Evolutionary conservation across 2,113 vertebrate genomes (phyloP).

Genomic region (Cathartes aura): DNA sequence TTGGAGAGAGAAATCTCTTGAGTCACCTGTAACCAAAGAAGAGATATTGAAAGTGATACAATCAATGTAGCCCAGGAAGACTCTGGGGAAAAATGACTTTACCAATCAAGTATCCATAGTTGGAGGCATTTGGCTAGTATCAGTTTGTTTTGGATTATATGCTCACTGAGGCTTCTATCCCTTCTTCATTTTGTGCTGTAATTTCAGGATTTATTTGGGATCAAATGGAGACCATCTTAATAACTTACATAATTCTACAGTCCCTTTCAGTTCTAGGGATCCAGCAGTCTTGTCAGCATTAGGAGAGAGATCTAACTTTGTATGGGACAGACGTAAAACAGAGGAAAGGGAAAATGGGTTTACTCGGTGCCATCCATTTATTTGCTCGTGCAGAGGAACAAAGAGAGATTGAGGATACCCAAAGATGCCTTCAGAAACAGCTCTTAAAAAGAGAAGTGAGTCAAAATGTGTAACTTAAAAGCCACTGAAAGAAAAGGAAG

Average conservation of each 20-base stretch:
- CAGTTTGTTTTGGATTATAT: background rate
- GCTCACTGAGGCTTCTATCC: background rate
- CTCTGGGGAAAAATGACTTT: slow-evolving; percentile 68
- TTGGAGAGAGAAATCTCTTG: slow-evolving; percentile 67
- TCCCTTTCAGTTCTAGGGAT: background rate
- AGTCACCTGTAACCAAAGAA: slow-evolving; percentile 72
- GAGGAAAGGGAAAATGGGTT: background rate
- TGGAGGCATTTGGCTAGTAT: slow-evolving; percentile 2
- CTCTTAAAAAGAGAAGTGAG: background rate
- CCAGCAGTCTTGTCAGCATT: background rate
- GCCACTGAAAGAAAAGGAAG: background rate
- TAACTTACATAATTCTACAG: background rate
- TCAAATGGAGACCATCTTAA: background rate
- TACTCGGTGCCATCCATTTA: background rate
- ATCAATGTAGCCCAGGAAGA: slow-evolving; percentile 57
- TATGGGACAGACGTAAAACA: background rate
- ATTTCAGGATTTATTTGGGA: background rate
- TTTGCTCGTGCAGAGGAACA: background rate
- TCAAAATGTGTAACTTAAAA: background rate
- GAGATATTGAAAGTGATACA: slow-evolving; percentile 74
- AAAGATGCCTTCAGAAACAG: background rate
- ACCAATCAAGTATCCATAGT: slow-evolving; percentile 31
- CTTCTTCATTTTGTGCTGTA: background rate
- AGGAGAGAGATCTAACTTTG: background rate
- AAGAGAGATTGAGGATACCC: background rate